Evolutionary conservation across 2,888 invertebrate genomes (phyloP), one percentile per base, ranked within the genome.

Genomic region (Clanis bilineata): DNA sequence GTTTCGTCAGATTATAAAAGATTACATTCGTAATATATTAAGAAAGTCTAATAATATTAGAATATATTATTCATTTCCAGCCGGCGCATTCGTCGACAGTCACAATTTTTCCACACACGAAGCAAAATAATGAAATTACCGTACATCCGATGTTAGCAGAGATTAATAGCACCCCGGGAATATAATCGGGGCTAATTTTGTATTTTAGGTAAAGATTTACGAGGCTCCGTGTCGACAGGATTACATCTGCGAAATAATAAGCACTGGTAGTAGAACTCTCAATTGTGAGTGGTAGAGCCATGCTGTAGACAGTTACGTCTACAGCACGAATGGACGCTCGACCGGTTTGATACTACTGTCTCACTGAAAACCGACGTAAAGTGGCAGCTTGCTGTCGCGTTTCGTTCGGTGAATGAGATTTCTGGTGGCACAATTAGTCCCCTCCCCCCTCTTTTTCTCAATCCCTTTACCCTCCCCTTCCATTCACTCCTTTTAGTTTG

Each of bases 171-270:
- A 69, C 72, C 66, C 68, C 72, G 65, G 45, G 76, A 79, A 77
- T 80, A 77, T 77, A 78, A 82, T 82, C 79, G 77, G 66, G 65
- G 66, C 74, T 82, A 82, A 82, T 80, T 81, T 80, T 74, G 76
- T 76, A 79, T 80, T 79, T 80, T 79, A 77, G 76, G 76, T 72
- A 74, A 64, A 77, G 81, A 81, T 82, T 81, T 82, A 82, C 80
- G 71, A 73, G 21, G 41, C 58, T 18, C 12, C 28, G 73, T 45
- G 45, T 45, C 45, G 45, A 6, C 45, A 18, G 28, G 51, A 51
- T 51, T 51, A 51, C 18, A 32, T 45, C n/a, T 15, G 51, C 32
- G 15, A 32, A 18, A 18, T 51, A 21, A 51, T 51, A 51, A n/a
- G 51, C 28, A 18, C 7, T 25, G 18, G 18, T 32, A 18, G 18